These are phyloP conservation scores for Heliconius aoede DNA, from an alignment of 2,888 invertebrate species.

Conservation along the genomic window DNA sequence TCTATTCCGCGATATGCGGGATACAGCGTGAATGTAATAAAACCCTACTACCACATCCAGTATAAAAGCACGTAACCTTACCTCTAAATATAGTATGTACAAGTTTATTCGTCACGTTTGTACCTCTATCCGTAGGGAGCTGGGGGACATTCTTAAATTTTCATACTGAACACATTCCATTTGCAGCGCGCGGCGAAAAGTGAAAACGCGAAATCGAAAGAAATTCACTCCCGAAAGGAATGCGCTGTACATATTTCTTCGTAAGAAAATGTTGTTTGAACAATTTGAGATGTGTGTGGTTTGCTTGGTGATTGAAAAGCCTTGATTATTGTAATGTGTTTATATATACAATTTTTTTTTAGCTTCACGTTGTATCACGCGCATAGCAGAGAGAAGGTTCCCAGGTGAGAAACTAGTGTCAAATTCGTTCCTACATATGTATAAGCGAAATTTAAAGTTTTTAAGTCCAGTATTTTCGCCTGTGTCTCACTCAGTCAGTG, in stretches of 20 bases:
- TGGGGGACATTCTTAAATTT: conserved; percentile 75
- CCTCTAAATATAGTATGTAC: conserved; percentile 34
- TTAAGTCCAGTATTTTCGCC: no score
- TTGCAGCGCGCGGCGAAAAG: conserved; percentile 59
- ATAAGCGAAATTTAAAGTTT: no score
- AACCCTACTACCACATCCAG: conserved; percentile 48
- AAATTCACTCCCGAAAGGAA: conserved; percentile 40
- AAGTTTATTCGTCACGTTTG: conserved; percentile 71
- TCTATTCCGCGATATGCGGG: background rate
- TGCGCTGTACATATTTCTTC: conserved; percentile 37
- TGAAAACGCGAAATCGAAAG: conserved; percentile 62
- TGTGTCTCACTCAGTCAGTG: no score
- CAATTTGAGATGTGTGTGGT: conserved; percentile 21
- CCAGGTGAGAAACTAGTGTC: background rate
- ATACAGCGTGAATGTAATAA: background rate
- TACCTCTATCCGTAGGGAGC: conserved; percentile 69
- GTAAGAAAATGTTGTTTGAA: conserved; percentile 33
- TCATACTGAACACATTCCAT: conserved; percentile 65
- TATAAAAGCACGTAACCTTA: background rate
- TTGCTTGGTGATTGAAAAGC: conserved; percentile 11
- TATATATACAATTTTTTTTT: background rate
- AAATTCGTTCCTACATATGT: no score
- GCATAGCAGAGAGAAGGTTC: background rate
- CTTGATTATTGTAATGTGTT: conserved; percentile 13
- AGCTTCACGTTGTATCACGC: background rate